Evolutionary conservation across 2,113 vertebrate genomes (phyloP).

Genomic region (Mastomys coucha): DNA sequence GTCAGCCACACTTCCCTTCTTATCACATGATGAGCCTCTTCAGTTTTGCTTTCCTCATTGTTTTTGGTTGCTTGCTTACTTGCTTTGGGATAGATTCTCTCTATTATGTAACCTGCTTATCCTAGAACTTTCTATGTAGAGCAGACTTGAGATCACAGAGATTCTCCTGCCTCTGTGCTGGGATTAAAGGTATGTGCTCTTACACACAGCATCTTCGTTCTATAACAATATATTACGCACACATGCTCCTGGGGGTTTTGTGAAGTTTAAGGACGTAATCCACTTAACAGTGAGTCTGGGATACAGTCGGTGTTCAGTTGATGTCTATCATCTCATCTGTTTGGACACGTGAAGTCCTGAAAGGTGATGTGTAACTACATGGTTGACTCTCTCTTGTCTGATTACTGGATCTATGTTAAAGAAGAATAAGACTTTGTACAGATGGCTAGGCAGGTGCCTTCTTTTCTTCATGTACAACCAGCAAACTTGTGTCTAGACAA

Average conservation of each 20-base stretch:
- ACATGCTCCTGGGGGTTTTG: neutral
- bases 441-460: neutral
- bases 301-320: neutral
- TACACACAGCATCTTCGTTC: neutral
- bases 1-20: neutral
- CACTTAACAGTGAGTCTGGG: neutral
- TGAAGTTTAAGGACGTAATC: slow-evolving; percentile 56
- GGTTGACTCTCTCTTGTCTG: slow-evolving; percentile 39
- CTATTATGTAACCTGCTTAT: neutral
- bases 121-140: neutral
- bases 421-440: neutral
- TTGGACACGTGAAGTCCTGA: neutral
- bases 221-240: neutral
- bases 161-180: neutral
- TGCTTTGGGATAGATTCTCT: neutral
- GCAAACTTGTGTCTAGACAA: neutral
- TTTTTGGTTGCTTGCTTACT: neutral
- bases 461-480: neutral
- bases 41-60: slow-evolving; percentile 35
- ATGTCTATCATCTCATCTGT: slow-evolving; percentile 31
- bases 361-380: neutral
- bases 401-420: slow-evolving; percentile 56
- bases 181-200: neutral
- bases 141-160: neutral
- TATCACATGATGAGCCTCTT: neutral